phyloP scores from a whole-genome alignment of 2,113 vertebrate species.

The Lates calcarifer region DNA sequence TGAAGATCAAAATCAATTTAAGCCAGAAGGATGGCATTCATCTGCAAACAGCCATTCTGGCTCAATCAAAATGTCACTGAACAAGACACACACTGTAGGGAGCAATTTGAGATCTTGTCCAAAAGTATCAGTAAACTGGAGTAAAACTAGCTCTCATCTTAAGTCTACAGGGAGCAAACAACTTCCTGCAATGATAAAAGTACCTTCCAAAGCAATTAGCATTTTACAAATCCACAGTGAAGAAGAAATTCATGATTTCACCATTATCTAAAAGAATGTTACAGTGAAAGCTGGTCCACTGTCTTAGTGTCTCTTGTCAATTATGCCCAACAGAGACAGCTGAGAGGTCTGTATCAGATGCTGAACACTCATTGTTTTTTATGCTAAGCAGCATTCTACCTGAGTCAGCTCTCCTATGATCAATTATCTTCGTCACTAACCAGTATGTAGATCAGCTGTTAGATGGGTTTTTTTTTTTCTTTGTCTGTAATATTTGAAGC shows the following conservation, averaged over 20 bases:
- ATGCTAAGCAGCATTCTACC: slow-evolving; percentile 39
- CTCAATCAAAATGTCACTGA: slow-evolving; percentile 1
- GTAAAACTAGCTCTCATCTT: background rate
- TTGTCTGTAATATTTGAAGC: too few relatives aligned
- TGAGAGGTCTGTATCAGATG: slow-evolving; percentile 28
- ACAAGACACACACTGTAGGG: background rate
- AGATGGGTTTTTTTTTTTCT: too few relatives aligned
- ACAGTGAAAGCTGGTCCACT: slow-evolving; percentile 9
- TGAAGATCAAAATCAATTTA: slow-evolving; percentile 8
- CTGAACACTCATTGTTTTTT: slow-evolving; percentile 24
- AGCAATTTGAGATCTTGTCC: background rate
- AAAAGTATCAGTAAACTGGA: background rate
- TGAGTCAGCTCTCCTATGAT: slow-evolving; percentile 43
- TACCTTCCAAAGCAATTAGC: background rate
- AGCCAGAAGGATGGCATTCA: background rate
- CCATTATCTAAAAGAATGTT: slow-evolving; percentile 6
- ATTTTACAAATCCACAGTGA: slow-evolving; percentile 15
- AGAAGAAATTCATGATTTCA: background rate
- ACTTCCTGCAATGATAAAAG: background rate
- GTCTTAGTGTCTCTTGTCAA: slow-evolving; percentile 8
- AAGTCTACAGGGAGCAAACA: background rate
- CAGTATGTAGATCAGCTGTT: slow-evolving; percentile 39
- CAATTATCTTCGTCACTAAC: slow-evolving; percentile 31
- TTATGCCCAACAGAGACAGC: slow-evolving; percentile 16
- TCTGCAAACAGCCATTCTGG: slow-evolving; percentile 19